Evolutionary conservation across 2,797 vertebrate species (phyloP), one percentile per base, ranked within the genome.

Genomic region (Cephalopachus bancanus): DNA sequence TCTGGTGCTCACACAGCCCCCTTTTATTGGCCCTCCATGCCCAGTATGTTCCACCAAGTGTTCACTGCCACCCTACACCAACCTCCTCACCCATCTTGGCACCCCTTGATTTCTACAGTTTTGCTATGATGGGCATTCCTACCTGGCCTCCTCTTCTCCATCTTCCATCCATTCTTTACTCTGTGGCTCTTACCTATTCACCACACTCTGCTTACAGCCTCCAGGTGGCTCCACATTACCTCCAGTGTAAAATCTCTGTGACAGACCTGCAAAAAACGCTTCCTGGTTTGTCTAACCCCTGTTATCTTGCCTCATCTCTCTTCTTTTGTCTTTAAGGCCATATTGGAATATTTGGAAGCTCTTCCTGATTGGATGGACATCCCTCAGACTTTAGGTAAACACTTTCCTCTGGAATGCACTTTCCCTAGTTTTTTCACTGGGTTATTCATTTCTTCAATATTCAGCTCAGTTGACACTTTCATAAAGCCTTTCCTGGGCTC

Each of bases 11-110:
- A 4, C 14, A 20, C 37, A 49, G 15, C 14, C 74, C 64, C 7
- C 30, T 62, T 83, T 62, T 30, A 28, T 64, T 60, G 53, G 15
- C 71, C 51, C 14, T 83, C n/a, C 22, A 30, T 12, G 12, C 30
- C 9, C 19, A 8, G 1, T 12, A 53, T 12, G 60, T 51, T 1
- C n/a, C 44, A 5, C 30, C 0, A 19, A 33, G 10, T 1, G 22
- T 83, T 60, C 28, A 17, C 60, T 76, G 28, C 51, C n/a, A 0
- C 4, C 30, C 49, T 3, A 0, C 49, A 28, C 78, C 5, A 0
- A 15, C 6, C 9, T 90, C 49, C 14, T 71, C 14, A 14, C 8
- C 7, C 37, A 59, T 60, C 51, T 26, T 0, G 4, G 11, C 28
- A 22, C 4, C n/a, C 22, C 19, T 24, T 80, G 17, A 33, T 62